Conservation (phyloP, 2,888 invertebrate genomes). For the Platycheirus albimanus region DNA sequence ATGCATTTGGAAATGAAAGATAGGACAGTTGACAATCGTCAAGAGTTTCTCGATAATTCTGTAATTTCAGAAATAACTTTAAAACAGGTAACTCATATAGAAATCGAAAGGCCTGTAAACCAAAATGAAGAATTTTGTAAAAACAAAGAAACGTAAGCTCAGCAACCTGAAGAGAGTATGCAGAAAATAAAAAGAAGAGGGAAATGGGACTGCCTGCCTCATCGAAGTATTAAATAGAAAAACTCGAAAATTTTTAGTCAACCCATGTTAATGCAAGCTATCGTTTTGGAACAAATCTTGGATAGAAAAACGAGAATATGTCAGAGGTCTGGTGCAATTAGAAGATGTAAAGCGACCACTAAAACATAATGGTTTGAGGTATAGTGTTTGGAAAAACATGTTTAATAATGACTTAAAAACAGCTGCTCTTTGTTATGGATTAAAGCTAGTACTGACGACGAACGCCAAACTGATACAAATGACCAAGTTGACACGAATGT, state of each 20-base stretch:
- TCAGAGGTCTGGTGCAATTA: constrained; percentile 6
- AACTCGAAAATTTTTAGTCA: neutral
- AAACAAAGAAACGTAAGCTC: neutral
- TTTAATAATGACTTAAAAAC: constrained; percentile 27
- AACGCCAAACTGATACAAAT: constrained; percentile 2
- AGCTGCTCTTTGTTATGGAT: constrained; percentile 21
- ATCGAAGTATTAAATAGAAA: neutral
- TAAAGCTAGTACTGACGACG: constrained; percentile 9
- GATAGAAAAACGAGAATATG: constrained; percentile 24
- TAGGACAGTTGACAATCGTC: neutral
- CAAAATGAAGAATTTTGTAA: too few relatives aligned
- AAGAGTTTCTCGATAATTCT: too few relatives aligned
- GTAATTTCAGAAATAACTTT: too few relatives aligned
- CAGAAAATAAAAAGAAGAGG: constrained; percentile 22
- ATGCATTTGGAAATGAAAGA: neutral
- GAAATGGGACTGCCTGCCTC: constrained; percentile 10
- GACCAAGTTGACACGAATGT: neutral
- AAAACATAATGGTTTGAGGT: constrained; percentile 7
- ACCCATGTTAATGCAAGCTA: constrained; percentile 12
- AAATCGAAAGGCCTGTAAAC: too few relatives aligned
- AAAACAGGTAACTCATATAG: too few relatives aligned
- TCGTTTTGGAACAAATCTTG: constrained; percentile 25
- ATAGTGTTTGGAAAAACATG: constrained; percentile 25
- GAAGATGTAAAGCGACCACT: constrained; percentile 17
- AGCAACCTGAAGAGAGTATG: neutral